Percentiles rank a stretch among this genome's conserved stretches.
Evolutionary conservation across 2,888 invertebrate genomes (phyloP).

Genomic region (Acheta domesticus): DNA sequence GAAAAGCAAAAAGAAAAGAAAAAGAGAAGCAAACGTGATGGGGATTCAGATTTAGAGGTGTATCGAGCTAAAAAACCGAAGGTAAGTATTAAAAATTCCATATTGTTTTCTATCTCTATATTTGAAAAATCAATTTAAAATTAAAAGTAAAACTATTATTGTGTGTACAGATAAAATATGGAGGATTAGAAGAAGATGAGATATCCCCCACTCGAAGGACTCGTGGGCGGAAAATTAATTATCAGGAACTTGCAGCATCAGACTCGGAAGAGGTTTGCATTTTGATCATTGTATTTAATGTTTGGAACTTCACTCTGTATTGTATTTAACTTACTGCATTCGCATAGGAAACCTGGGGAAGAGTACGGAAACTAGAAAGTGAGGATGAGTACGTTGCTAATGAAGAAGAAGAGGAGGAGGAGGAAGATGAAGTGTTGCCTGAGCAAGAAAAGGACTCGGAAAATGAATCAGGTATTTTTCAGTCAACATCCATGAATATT

Average conservation of each 20-base stretch:
- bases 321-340: neutral
- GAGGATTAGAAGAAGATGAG: constrained; percentile 45
- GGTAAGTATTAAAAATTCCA: constrained; percentile 28
- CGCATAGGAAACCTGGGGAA: constrained; percentile 49
- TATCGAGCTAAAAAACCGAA: constrained; percentile 40
- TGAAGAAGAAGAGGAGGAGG: constrained; percentile 47
- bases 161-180: constrained; percentile 45
- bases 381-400: constrained; percentile 54
- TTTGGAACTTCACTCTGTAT: neutral
- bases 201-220: constrained; percentile 64
- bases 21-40: constrained; percentile 35
- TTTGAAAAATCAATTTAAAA: too few species aligned
- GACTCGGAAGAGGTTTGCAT: constrained; percentile 68
- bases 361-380: constrained; percentile 51
- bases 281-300: constrained; percentile 20
- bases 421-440: constrained; percentile 31
- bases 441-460: constrained; percentile 27
- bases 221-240: constrained; percentile 69
- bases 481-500: neutral
- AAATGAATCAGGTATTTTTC: constrained; percentile 30
- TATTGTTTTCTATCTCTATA: neutral
- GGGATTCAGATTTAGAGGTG: constrained; percentile 41
- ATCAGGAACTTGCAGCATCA: constrained; percentile 63
- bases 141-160: neutral
- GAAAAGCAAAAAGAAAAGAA: constrained; percentile 41